Evolutionary conservation across 1,140 invertebrate genomes (phyloP), one percentile per base, ranked within the genome.

Genomic region (Drosophila kurseongensis): DNA sequence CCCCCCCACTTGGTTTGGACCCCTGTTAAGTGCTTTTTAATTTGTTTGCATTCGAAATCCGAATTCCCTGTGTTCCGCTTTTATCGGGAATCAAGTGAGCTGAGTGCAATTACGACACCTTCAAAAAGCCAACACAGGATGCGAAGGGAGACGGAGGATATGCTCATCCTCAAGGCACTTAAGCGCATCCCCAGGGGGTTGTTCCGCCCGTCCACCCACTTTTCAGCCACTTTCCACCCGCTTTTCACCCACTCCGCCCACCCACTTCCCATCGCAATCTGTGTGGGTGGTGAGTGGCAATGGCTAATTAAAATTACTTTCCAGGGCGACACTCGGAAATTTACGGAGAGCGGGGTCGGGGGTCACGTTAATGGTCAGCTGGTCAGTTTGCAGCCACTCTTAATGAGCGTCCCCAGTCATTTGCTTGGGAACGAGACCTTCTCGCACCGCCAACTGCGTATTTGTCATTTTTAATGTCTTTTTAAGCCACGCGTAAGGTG

Each of bases 31-130:
- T 88, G 83, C 84, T 88, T 88, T 88, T 88, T 88, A 88, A 88
- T 86, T 86, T 86, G 83, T 86, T 86, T 88, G 84, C 67, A 81
- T 76, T 68, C 72, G 60, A 66, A 75, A 75, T 66, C 72, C 23
- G 71, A 47, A 76, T 61, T 60, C 58, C 58, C 48, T 51, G 45
- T 55, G 71, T 63, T 67, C 59, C 59, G 71, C 73, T 81, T 88
- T 86, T 88, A 88, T 88, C 82, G 56, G 57, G 62, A 78, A 88
- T 82, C 79, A 75, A 74, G 55, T 75, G 79, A 82, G 83, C 60
- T 86, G 83, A 88, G 83, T 88, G 79, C 84, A 88, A 88, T 86
- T 86, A 86, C 83, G 79, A 86, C 83, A 86, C 83, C 83, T 86
- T 86, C 83, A 83, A 88, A 88, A 88, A 88, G 79, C 78, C 75